Base-by-base conservation (phyloP, 2,888 invertebrate genomes). In the Chrysotoxum bicinctum region DNA sequence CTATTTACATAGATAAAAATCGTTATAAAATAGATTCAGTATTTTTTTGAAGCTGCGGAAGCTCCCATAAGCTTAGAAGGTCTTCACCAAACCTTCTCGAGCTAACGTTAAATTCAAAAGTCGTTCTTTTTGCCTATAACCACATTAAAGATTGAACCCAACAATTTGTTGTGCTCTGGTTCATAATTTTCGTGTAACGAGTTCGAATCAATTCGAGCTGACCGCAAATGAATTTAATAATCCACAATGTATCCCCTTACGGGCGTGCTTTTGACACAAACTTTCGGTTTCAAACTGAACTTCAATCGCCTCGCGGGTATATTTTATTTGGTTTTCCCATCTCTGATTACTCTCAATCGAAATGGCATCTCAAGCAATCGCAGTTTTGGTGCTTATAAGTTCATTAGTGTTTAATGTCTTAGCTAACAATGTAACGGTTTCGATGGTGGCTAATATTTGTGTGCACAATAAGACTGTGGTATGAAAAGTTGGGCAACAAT, bases 381-480 rank as follows among this genome's bases (percentile, higher is more conserved):
- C 26, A 60, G 16, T 50, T 30, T 19, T 80, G 16, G 58, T 73
- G 26, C 54, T 73, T 21, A 21, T 75, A 70, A 79, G 70, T 64
- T 75, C 52, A 40, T 35, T 69, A 37, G 58, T 70, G 8, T n/a
- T 43, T 75, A 70, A 60, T 50, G 70, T 68, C 81, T 48, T 52
- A 10, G 70, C 58, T 45, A 56, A 76, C 50, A 72, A 62, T 66
- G 54, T 83, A 10, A 81, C 58, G 37, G 72, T 87, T 21, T 87
- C 87, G 19, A 79, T 87, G 79, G 87, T 86, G 66, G 87, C 85
- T 16, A 64, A 72, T 56, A 86, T 87, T 45, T 14, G 78, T 68
- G 80, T 69, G 14, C 75, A 87, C 6, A 88, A 88, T 60, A 19
- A 72, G 69, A 87, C 87, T 72, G 87, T 88, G 87, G 85, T 87